A percentile compares a stretch with the other conserved stretches of the same genome.
phyloP scores from a whole-genome alignment of 2,888 invertebrate genomes.

The Harpagoxenus sublaevis region DNA sequence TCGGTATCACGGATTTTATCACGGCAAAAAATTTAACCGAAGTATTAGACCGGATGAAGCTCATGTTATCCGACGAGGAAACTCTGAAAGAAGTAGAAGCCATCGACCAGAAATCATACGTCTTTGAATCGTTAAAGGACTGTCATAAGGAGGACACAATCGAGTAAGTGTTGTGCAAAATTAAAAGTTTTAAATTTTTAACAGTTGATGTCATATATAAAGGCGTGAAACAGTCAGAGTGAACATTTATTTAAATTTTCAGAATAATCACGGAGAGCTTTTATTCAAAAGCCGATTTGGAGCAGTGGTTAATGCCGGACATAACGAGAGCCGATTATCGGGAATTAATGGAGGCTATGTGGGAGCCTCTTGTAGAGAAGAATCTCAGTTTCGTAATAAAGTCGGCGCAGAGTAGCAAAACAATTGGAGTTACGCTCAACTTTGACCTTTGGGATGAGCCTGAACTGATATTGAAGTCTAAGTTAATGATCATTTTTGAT shows the following conservation, averaged over 20 bases:
- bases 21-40: conserved; percentile 91
- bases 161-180: conserved; percentile 88
- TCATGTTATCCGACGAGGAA: conserved; percentile 78
- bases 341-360: conserved; percentile 90
- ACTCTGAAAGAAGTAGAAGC: conserved; percentile 75
- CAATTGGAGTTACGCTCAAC: conserved; percentile 92
- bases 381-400: conserved; percentile 92
- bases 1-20: conserved; percentile 94
- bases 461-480: conserved; percentile 90
- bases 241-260: background rate
- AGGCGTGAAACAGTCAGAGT: background rate
- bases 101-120: conserved; percentile 84
- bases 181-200: background rate
- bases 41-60: conserved; percentile 89
- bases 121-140: conserved; percentile 88
- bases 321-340: conserved; percentile 91
- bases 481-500: conserved; percentile 91
- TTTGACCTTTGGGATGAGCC: conserved; percentile 95
- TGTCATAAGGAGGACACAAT: conserved; percentile 90
- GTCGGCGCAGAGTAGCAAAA: conserved; percentile 86
- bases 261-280: conserved; percentile 95
- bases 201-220: background rate
- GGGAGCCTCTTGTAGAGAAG: conserved; percentile 90
- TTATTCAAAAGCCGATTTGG: conserved; percentile 94
- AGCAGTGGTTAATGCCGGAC: conserved; percentile 92